Percentiles rank a stretch among this genome's conserved stretches.
Conservation (phyloP, 1,140 invertebrate species). For the Drosophila pandora region DNA sequence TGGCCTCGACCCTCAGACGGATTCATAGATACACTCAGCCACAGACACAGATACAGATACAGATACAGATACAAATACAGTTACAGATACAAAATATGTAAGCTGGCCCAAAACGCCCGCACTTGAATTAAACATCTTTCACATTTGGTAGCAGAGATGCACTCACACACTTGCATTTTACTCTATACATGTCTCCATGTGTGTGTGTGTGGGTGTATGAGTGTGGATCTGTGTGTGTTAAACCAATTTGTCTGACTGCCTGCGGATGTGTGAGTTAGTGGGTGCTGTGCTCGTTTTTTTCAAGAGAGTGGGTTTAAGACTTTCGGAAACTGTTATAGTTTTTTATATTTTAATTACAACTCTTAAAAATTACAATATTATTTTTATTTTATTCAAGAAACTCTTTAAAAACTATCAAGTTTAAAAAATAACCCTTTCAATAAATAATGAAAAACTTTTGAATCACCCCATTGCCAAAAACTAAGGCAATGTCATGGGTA, state of each 20-base stretch:
- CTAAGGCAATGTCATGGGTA: background rate
- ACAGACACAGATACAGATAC: slow-evolving; percentile 2
- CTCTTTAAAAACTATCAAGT: too few species aligned
- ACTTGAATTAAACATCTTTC: slow-evolving; percentile 75
- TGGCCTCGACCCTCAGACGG: slow-evolving; percentile 40
- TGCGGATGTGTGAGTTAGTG: slow-evolving; percentile 30
- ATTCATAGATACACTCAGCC: slow-evolving; percentile 5
- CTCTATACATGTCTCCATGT: slow-evolving; percentile 18
- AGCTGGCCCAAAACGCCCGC: slow-evolving; percentile 48
- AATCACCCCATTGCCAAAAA: background rate
- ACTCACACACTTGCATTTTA: slow-evolving; percentile 26
- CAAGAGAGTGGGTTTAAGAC: slow-evolving; percentile 17
- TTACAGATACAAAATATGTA: slow-evolving; percentile 12
- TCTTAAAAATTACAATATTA: too few species aligned
- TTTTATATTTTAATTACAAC: background rate
- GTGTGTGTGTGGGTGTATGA: background rate
- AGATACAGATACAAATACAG: background rate
- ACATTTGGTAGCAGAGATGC: slow-evolving; percentile 48
- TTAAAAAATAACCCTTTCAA: background rate
- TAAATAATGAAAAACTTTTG: background rate
- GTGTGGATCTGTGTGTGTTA: slow-evolving; percentile 46
- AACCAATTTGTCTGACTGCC: slow-evolving; percentile 76
- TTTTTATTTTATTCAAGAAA: too few species aligned
- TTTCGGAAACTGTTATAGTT: background rate
- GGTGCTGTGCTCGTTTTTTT: slow-evolving; percentile 33